These are phyloP conservation scores for Pangasianodon hypophthalmus DNA, from an alignment of 2,113 vertebrate species.

Conservation along the genomic window DNA sequence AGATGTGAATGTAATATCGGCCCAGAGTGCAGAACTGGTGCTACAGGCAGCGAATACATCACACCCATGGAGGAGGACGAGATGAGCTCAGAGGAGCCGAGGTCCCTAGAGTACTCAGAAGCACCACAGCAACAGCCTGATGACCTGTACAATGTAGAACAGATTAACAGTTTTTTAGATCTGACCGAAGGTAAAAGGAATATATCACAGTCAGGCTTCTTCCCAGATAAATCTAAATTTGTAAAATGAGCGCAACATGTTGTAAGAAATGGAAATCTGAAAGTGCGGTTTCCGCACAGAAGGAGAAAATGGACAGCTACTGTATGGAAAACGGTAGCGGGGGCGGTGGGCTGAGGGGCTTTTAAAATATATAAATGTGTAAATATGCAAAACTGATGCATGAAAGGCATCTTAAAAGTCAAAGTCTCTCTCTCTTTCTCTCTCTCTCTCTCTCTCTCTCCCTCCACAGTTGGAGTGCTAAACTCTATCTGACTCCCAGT, in stretches of 20 bases:
- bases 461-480: conserved; percentile 89
- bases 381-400: neutral
- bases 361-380: neutral
- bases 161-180: neutral
- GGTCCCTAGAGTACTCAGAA: neutral
- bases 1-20: too few relatives aligned
- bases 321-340: neutral
- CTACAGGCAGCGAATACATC: too few relatives aligned
- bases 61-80: too few relatives aligned
- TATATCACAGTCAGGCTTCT: neutral
- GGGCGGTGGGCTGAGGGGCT: neutral
- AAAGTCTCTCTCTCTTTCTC: neutral
- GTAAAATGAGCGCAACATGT: neutral
- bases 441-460: conserved; percentile 39
- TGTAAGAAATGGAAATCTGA: neutral
- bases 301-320: neutral
- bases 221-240: neutral
- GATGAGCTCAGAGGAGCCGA: neutral
- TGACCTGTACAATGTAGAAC: neutral
- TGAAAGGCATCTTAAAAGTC: neutral
- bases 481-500: conserved; percentile 95
- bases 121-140: neutral
- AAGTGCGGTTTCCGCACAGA: neutral
- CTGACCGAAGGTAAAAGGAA: too few relatives aligned
- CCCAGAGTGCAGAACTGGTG: too few relatives aligned